phyloP scores from a whole-genome alignment of 2,888 invertebrate genomes.

The Sericinus montela region DNA sequence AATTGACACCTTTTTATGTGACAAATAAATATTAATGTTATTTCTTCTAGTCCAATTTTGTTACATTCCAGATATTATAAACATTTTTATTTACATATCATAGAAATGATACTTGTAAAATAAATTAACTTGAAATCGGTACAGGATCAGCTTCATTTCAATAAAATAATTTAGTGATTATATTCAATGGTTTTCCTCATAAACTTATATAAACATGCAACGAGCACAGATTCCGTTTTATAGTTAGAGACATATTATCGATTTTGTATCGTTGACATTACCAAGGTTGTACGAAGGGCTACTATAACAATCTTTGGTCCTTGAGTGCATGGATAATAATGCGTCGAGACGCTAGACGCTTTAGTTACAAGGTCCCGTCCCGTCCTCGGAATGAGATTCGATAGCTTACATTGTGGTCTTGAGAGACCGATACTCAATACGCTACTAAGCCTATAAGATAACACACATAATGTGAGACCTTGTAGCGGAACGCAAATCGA shows the following conservation, averaged over 20 bases:
- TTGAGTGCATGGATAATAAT: constrained; percentile 30
- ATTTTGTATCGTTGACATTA: constrained; percentile 9
- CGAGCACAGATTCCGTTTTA: too few relatives aligned
- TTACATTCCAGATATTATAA: too few relatives aligned
- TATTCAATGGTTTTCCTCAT: too few relatives aligned
- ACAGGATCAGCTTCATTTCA: too few relatives aligned
- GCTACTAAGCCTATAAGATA: constrained; percentile 9
- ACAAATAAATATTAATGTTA: too few relatives aligned
- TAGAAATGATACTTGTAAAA: too few relatives aligned
- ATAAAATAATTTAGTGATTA: too few relatives aligned
- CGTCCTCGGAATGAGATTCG: constrained; percentile 36
- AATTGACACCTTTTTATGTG: too few relatives aligned
- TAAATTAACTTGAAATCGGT: too few relatives aligned
- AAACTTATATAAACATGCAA: too few relatives aligned
- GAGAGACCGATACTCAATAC: constrained; percentile 7
- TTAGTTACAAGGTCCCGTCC: constrained; percentile 42
- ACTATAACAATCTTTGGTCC: constrained; percentile 33
- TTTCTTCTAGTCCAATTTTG: too few relatives aligned
- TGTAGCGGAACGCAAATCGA: constrained; percentile 5
- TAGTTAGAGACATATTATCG: neutral
- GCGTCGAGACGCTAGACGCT: constrained; percentile 34
- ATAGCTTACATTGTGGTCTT: constrained; percentile 29
- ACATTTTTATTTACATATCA: too few relatives aligned
- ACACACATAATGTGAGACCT: constrained; percentile 12
- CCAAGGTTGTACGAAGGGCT: constrained; percentile 8